Base-by-base conservation (phyloP, 2,797 vertebrate genomes). In the Spizella passerina region DNA sequence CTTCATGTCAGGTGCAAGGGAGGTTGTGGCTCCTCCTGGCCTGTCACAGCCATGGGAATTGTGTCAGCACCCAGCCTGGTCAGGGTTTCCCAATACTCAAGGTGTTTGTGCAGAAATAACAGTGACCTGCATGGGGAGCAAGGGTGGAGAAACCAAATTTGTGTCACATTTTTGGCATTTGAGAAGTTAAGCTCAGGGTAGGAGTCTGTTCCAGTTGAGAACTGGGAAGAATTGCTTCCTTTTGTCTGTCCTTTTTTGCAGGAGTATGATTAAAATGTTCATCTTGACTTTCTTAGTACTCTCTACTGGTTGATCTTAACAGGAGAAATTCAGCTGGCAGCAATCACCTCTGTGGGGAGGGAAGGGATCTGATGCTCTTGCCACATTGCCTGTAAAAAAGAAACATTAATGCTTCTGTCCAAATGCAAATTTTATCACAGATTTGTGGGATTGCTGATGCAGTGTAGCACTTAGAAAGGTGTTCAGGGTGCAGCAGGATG, bases 31-130 rank as follows among this genome's bases (percentile, higher is more conserved):
- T 39, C 9, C 11, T 52, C 8, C 22, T 56, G 52, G 17, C 36
- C 63, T 4, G 0, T 60, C 1, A 1, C 32, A 79, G 27, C 20
- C 4, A 0, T 17, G 44, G 55, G 39, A 72, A 24, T 56, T 57
- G 5, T 41, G 23, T 60, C 60, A 72, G 38, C n/a, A 27, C 17
- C 22, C 3, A 2, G 24, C 14, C 15, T 76, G 56, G 13, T 15
- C 1, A 29, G 1, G 29, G 14, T 19, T 46, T 22, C 49, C 30
- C 16, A 12, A 4, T 41, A 61, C 23, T 72, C 16, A 19, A 22
- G 12, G 26, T 80, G 38, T 61, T 63, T 43, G 7, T 76, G 63
- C 60, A 76, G 22, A 53, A 57, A 0, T 46, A 50, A 9, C 7
- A 32, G 55, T 44, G 23, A 75, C 22, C 32, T 52, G 24, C 27